Conservation (phyloP, 2,888 invertebrate genomes). For the Sepiola atlantica region DNA sequence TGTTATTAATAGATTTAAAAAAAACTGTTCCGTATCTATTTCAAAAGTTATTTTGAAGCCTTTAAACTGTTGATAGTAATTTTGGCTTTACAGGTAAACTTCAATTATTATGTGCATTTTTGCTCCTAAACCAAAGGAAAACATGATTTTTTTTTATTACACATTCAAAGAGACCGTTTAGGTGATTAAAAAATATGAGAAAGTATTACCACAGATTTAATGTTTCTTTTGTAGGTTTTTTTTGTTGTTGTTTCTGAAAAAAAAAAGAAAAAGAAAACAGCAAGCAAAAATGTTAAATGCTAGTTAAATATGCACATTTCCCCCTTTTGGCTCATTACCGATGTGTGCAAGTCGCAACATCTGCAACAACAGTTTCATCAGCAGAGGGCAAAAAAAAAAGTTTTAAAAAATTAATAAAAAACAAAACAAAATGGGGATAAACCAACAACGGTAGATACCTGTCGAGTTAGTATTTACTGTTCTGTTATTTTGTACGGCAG, state of each 20-base stretch:
- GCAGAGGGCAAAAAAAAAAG: slow-evolving; percentile 51
- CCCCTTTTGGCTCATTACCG: not conserved
- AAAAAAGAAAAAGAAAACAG: not conserved
- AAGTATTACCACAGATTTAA: not conserved
- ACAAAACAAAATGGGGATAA: not conserved
- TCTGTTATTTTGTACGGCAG: slow-evolving; percentile 46
- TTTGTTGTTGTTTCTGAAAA: not conserved
- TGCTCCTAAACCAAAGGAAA: not conserved
- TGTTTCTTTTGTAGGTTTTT: not conserved
- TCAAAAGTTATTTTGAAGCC: too few species aligned
- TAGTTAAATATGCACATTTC: not conserved
- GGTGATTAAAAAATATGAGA: not conserved
- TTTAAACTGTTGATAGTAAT: too few species aligned
- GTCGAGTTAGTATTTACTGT: slow-evolving; percentile 45
- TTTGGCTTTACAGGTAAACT: too few species aligned
- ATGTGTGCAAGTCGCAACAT: not conserved
- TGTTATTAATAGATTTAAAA: too few species aligned
- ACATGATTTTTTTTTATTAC: not conserved
- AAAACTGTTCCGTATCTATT: too few species aligned
- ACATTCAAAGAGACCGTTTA: not conserved
- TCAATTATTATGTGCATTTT: not conserved
- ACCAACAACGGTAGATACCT: slow-evolving; percentile 44
- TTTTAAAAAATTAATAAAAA: not conserved
- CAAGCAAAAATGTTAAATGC: not conserved
- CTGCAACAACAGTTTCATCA: slow-evolving; percentile 47